Evolutionary conservation across 2,888 invertebrate genomes (phyloP), one percentile per base, ranked within the genome.

Genomic region (Conchocele bisecta): DNA sequence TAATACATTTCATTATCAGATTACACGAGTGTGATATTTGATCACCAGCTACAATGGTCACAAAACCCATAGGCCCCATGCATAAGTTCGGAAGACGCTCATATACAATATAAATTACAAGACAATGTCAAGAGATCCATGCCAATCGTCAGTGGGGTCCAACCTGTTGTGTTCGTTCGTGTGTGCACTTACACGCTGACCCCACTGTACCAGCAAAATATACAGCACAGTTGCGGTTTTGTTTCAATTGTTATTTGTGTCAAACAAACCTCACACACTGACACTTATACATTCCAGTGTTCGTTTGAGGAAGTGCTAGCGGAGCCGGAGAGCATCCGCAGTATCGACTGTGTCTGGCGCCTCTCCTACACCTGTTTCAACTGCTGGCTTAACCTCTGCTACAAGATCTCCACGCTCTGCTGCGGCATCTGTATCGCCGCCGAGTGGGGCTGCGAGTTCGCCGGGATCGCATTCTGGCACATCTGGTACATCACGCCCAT

Each of bases 401-500:
- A 95, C 92, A 93, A 94, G 11, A 89, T 94, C 51, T 92, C 95
- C 39, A 93, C 94, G 0, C 93, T 95, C 51, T 83, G 95, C 22
- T 92, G 94, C 9, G 95, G 94, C 0, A 94, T 95, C 9, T 92
- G 94, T 29, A 92, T 94, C 59, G 94, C 95, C 0, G 92, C 94
- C 64, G 91, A 93, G 75, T 92, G 94, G 39, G 86, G 86, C 24
- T 84, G 80, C 50, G 70, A 81, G 54, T 86, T 86, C 51, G 85
- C 82, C 4, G 63, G 94, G 79, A 91, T 95, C 7, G 93, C 95
- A 2, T 83, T 84, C 64, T 17, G 56, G 24, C 94, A 95, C 92
- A 94, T 95, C 84, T 95, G 95, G 95, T 95, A 94, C 87, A 91
- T 94, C 20, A 94, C 93, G 0, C 95, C 95, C 0, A 93, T 93